Evolutionary conservation across 2,797 vertebrate species (phyloP).

Genomic region (Ibycter americanus): DNA sequence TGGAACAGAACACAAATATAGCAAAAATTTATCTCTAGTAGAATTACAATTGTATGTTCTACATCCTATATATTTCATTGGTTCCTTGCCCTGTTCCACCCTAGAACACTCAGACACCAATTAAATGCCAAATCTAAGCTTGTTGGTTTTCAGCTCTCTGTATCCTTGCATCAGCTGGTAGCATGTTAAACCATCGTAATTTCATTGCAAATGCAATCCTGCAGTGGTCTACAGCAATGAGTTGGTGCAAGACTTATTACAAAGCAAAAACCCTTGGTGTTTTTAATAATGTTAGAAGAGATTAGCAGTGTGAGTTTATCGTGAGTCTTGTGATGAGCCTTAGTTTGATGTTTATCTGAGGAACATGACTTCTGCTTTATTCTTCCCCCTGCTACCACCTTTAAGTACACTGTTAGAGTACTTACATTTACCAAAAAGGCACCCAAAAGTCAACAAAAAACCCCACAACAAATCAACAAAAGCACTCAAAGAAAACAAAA

Average conservation of each 20-base stretch:
- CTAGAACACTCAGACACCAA: neutral
- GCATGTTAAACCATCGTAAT: neutral
- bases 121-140: neutral
- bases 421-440: neutral
- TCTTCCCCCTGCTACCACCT: too few species aligned
- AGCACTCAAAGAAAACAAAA: neutral
- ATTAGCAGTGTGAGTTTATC: constrained; percentile 63
- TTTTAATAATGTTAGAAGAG: constrained; percentile 65
- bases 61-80: neutral
- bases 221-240: neutral
- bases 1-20: neutral
- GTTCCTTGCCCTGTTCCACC: neutral
- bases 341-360: neutral
- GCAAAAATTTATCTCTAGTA: neutral
- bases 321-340: constrained; percentile 9
- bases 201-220: neutral
- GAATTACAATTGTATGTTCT: neutral
- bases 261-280: neutral
- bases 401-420: neutral
- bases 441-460: neutral
- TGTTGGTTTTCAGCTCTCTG: neutral
- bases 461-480: neutral
- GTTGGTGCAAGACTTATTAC: neutral
- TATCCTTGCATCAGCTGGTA: neutral
- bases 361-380: neutral